Evolutionary conservation across 2,797 vertebrate species (phyloP), one percentile per base, ranked within the genome.

Genomic region (Pipistrellus pipistrellus): DNA sequence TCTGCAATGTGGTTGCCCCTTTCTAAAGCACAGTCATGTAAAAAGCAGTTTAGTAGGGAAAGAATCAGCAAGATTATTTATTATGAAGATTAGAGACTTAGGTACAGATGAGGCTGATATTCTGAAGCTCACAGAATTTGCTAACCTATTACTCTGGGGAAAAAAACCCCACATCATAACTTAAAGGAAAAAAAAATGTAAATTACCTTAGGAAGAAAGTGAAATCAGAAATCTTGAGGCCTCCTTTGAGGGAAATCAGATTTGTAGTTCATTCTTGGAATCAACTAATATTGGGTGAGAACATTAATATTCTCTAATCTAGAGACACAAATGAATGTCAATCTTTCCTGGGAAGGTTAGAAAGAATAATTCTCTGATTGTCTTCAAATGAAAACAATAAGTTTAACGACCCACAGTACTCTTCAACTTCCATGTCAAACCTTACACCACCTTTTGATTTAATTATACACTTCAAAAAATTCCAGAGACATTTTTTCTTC

Each of bases 201-300:
- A 32, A 75, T 84, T 51, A 82, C 13, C 51, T 59, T 35, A 35
- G 69, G 51, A 88, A 93, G 51, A 88, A 76, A 55, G 27, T 75
- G 21, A 85, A 73, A 84, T 82, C 4, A 72, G 72, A 90, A 91
- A 68, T 55, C 44, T 44, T 64, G 8, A 84, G 46, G 32, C 1
- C 8, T 83, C 38, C 15, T 30, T 90, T 75, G 21, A 85, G 92
- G 91, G 59, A 94, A 96, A 44, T 78, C 38, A 92, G 35, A 51
- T 41, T 15, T 91, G 17, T 82, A 86, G 41, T 64, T 86, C 35
- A 62, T 83, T 75, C 23, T 35, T 25, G 32, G 30, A 53, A 25
- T 78, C 62, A 88, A 5, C 25, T n/a, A 59, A 32, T 88, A 23
- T 17, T 64, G 48, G 53, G 30, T 84, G 57, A 93, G 59, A 85